These are phyloP conservation scores for Chrysodeixis includens DNA, from an alignment of 2,888 invertebrate species.

Conservation along the genomic window DNA sequence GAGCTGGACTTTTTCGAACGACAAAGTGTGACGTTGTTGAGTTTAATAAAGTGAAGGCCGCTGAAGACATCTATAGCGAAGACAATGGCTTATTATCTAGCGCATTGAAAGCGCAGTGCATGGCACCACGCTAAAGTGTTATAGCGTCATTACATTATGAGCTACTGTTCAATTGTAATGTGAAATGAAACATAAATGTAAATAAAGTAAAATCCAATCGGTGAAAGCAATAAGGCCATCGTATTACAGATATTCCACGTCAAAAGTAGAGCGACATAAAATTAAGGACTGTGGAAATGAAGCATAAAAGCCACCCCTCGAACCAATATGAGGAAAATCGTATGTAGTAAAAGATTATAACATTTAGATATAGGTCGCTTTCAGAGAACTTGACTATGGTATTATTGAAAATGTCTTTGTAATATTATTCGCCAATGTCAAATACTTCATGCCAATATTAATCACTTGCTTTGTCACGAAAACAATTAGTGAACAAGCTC, in stretches of 20 bases:
- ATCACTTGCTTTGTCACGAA: neutral
- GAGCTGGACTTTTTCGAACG: constrained; percentile 72
- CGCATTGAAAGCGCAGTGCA: constrained; percentile 57
- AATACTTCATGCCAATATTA: neutral
- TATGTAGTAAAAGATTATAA: constrained; percentile 22
- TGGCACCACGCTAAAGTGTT: constrained; percentile 53
- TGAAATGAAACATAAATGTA: constrained; percentile 17
- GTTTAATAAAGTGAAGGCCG: constrained; percentile 64
- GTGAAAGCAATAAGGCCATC: constrained; percentile 17
- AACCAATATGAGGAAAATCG: constrained; percentile 25
- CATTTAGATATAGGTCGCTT: constrained; percentile 4
- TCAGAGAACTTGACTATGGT: neutral
- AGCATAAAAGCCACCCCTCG: constrained; percentile 35
- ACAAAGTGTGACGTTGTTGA: constrained; percentile 70
- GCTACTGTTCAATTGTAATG: constrained; percentile 17
- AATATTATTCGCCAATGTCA: neutral
- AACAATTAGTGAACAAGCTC: neutral
- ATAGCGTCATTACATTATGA: constrained; percentile 41
- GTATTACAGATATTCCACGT: constrained; percentile 22
- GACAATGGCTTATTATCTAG: constrained; percentile 68
- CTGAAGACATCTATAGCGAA: constrained; percentile 59
- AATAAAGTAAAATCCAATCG: constrained; percentile 10
- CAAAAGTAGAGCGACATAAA: constrained; percentile 32
- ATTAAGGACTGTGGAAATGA: constrained; percentile 37
- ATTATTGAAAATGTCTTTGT: neutral